Base-by-base conservation (phyloP, 2,113 vertebrate genomes). In the Leuciscus idus region DNA sequence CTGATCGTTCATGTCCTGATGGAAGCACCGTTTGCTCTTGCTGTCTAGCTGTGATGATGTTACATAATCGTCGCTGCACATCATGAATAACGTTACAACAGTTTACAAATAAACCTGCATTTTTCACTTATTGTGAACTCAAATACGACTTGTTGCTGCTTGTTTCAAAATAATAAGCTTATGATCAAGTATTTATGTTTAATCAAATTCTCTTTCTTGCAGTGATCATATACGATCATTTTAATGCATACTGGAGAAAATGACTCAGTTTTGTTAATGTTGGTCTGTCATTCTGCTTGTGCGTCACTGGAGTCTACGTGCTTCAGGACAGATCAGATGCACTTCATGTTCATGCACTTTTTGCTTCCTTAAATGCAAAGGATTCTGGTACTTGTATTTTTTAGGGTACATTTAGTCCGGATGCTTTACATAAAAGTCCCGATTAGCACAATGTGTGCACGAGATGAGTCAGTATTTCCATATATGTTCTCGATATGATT, bases 361-460 rank as follows among this genome's bases (percentile, higher is more conserved):
- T 33, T 39, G 84, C 23, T 82, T 88, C 78, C 87, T 61, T 23
- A 59, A 2, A 15, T 12, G 77, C 85, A 68, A 66, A 59, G 88
- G 4, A 85, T 81, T 81, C 50, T 89, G 86, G 88, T 83, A 62
- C n/a, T 59, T 81, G 85, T 66, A 77, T 87, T 85, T 33, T 7
- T 21, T 5, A 39, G 7, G n/a, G 10, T 52, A 6, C 10, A 4
- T 79, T 82, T 6, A 21, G 26, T 6, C 10, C 52, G 21, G 21
- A 6, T 50, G 26, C 30, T 2, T 26, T 15, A 78, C 4, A 13
- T n/a, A 62, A 80, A 62, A 5, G 5, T 43, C 55, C 57, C 33
- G 21, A n/a, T 61, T 26, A 12, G 17, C 61, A 2, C 59, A 48
- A 13, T 13, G 30, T 28, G 8, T 19, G 6, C 23, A 2, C 23